phyloP scores from a whole-genome alignment of 2,888 invertebrate genomes.

The Macaria notata region DNA sequence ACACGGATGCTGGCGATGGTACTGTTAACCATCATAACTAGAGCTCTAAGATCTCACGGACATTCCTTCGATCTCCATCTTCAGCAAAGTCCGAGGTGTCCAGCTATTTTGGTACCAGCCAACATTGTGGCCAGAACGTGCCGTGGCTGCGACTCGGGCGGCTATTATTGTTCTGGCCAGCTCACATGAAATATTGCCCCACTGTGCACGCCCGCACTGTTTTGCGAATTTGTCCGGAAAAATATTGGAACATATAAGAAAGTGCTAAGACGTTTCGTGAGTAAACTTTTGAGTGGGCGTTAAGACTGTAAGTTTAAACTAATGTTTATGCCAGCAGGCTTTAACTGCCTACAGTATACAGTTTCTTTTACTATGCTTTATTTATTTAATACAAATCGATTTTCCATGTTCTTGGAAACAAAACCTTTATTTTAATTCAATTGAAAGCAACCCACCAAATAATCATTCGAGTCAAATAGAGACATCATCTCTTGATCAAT shows the following conservation, averaged over 20 bases:
- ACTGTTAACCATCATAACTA: slow-evolving; percentile 50
- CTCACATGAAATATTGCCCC: slow-evolving; percentile 80
- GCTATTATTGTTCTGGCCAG: slow-evolving; percentile 82
- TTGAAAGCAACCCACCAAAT: no score
- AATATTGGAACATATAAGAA: slow-evolving; percentile 73
- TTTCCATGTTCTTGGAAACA: no score
- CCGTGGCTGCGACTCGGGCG: slow-evolving; percentile 75
- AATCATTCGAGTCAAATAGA: no score
- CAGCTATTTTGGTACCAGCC: slow-evolving; percentile 51
- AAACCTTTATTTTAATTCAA: no score
- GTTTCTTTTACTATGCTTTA: no score
- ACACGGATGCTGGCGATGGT: slow-evolving; percentile 78
- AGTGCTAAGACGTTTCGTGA: slow-evolving; percentile 63
- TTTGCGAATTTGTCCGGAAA: slow-evolving; percentile 75
- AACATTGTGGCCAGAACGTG: slow-evolving; percentile 80
- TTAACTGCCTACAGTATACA: no score
- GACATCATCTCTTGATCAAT: slow-evolving; percentile 3
- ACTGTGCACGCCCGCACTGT: slow-evolving; percentile 75
- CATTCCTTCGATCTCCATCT: slow-evolving; percentile 39
- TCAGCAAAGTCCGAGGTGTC: slow-evolving; percentile 45
- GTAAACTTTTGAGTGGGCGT: slow-evolving; percentile 56
- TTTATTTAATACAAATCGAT: no score
- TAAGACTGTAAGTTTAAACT: no score
- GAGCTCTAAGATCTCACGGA: slow-evolving; percentile 44
- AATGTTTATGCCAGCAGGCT: no score